Evolutionary conservation across 2,888 invertebrate genomes (phyloP).

Genomic region (Drosophila quinaria): DNA sequence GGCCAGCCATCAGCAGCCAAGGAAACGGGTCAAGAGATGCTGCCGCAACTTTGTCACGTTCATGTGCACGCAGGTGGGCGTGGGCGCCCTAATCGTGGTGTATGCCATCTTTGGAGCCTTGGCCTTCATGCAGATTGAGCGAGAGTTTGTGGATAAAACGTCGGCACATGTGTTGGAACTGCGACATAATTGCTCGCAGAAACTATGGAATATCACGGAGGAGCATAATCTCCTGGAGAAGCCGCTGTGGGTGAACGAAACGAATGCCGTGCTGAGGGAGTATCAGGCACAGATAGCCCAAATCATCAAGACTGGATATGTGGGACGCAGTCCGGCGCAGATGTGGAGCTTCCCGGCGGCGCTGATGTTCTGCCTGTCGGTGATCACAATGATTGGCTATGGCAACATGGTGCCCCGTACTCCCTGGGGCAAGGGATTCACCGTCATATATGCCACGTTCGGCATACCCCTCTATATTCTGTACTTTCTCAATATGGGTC

Average conservation of each 20-base stretch:
- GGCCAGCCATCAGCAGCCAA: slow-evolving; percentile 89
- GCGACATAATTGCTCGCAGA: slow-evolving; percentile 88
- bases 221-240: slow-evolving; percentile 90
- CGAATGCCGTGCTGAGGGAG: slow-evolving; percentile 88
- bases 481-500: slow-evolving; percentile 96
- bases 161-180: slow-evolving; percentile 87
- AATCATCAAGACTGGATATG: slow-evolving; percentile 90
- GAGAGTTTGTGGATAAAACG: slow-evolving; percentile 87
- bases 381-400: slow-evolving; percentile 97
- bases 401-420: slow-evolving; percentile 94
- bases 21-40: slow-evolving; percentile 93
- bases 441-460: slow-evolving; percentile 94
- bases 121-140: slow-evolving; percentile 92
- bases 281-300: slow-evolving; percentile 90
- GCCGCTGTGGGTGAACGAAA: slow-evolving; percentile 88
- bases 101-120: slow-evolving; percentile 95
- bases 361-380: slow-evolving; percentile 94
- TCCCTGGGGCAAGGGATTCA: slow-evolving; percentile 92
- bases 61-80: slow-evolving; percentile 97
- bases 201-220: slow-evolving; percentile 90
- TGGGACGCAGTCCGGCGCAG: slow-evolving; percentile 89
- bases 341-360: slow-evolving; percentile 95
- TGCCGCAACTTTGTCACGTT: slow-evolving; percentile 94
- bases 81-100: slow-evolving; percentile 94
- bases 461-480: slow-evolving; percentile 95